phyloP scores from a whole-genome alignment of 2,888 invertebrate species.

The Elmis aenea region DNA sequence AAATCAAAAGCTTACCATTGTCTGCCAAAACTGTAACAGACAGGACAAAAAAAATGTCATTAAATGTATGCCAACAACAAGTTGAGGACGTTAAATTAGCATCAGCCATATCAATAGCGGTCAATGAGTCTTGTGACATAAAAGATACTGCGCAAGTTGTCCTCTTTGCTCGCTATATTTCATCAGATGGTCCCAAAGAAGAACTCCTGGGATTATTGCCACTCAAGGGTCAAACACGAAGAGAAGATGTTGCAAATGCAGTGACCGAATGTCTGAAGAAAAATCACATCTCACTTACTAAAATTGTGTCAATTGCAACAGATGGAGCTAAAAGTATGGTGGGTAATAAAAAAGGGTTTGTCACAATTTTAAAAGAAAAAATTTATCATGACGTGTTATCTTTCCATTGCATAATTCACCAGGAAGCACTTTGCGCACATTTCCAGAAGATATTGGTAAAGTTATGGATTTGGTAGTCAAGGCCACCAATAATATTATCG shows the following conservation, averaged over 20 bases:
- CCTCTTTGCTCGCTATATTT: slow-evolving; percentile 29
- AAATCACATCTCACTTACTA: slow-evolving; percentile 17
- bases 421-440: slow-evolving; percentile 32
- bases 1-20: slow-evolving; percentile 25
- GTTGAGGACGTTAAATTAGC: slow-evolving; percentile 28
- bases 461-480: slow-evolving; percentile 24
- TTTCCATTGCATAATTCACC: slow-evolving; percentile 33
- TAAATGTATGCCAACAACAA: slow-evolving; percentile 25
- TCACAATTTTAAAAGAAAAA: slow-evolving; percentile 27
- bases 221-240: slow-evolving; percentile 22
- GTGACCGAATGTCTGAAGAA: slow-evolving; percentile 23
- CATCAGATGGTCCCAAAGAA: slow-evolving; percentile 19
- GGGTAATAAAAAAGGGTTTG: slow-evolving; percentile 23
- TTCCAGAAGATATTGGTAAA: slow-evolving; percentile 27
- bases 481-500: slow-evolving; percentile 23
- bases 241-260: slow-evolving; percentile 31
- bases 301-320: slow-evolving; percentile 27
- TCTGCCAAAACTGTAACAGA: slow-evolving; percentile 29
- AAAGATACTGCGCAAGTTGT: slow-evolving; percentile 31
- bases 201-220: slow-evolving; percentile 13
- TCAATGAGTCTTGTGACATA: slow-evolving; percentile 32
- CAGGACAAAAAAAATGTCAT: slow-evolving; percentile 28
- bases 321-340: slow-evolving; percentile 28
- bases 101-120: slow-evolving; percentile 30
- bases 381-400: slow-evolving; percentile 25